Evolutionary conservation across 2,113 vertebrate genomes (phyloP).

Genomic region (Rhodinocichla rosea): DNA sequence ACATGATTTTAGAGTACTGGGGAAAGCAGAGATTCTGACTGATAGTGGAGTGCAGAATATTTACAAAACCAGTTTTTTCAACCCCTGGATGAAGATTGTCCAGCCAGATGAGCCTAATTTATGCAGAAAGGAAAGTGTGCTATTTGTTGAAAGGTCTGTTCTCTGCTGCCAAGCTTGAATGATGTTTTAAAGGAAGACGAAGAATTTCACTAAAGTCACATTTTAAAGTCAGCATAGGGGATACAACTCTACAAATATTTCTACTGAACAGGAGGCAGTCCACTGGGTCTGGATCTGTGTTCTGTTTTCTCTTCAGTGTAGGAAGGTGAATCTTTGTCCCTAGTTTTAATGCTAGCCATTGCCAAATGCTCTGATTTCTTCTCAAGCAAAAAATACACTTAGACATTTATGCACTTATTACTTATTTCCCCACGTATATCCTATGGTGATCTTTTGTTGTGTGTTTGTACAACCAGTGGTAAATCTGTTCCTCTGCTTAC

Average conservation of each 20-base stretch:
- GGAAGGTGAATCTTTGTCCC: not conserved
- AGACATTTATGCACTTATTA: not conserved
- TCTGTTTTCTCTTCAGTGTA: not conserved
- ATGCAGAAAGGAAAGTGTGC: not conserved
- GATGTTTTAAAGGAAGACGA: not conserved
- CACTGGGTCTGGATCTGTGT: not conserved
- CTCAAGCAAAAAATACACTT: not conserved
- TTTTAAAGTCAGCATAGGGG: not conserved
- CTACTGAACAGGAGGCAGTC: not conserved
- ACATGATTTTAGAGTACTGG: not conserved
- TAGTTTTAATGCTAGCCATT: not conserved
- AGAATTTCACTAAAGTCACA: not conserved
- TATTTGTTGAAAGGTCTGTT: constrained; percentile 35
- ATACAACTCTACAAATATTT: not conserved
- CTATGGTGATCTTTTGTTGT: not conserved
- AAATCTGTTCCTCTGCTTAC: not conserved
- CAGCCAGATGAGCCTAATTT: not conserved
- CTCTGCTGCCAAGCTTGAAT: not conserved
- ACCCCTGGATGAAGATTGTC: not conserved
- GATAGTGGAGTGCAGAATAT: not conserved
- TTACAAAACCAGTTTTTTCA: constrained; percentile 14
- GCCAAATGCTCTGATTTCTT: not conserved
- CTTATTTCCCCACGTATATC: not conserved
- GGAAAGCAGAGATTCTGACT: not conserved
- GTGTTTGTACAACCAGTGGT: not conserved